Conservation (phyloP, 2,797 vertebrate genomes). For the Onychomys leucogaster region DNA sequence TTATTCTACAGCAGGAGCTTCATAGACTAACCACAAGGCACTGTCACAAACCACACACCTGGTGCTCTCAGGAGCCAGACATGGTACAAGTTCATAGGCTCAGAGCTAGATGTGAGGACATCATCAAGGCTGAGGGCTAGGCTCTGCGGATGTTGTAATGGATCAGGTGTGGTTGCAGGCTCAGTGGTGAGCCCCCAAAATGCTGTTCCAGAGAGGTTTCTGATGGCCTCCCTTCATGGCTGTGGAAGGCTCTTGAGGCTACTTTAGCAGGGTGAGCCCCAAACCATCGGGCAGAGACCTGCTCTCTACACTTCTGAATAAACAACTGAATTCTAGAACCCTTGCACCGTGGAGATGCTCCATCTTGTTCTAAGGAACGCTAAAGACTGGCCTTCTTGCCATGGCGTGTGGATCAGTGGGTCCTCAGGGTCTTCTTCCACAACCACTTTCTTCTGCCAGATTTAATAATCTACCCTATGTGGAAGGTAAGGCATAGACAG, state of each 20-base stretch:
- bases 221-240: too few species aligned
- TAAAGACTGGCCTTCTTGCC: neutral
- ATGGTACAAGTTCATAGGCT: neutral
- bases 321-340: slow-evolving; percentile 75
- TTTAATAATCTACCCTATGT: neutral
- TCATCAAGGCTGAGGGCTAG: neutral
- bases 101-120: neutral
- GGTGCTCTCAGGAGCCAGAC: neutral
- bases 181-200: neutral
- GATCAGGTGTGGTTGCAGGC: neutral
- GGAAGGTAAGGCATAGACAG: slow-evolving; percentile 42
- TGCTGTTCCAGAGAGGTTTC: neutral
- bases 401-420: slow-evolving; percentile 48
- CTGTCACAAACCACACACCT: too few species aligned
- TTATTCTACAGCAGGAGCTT: too few species aligned
- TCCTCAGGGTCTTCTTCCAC: neutral
- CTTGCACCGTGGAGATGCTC: neutral
- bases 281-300: neutral
- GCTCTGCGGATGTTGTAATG: neutral
- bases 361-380: neutral
- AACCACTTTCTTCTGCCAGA: neutral
- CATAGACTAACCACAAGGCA: neutral
- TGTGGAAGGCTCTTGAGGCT: neutral
- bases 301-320: neutral
- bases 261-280: neutral